Evolutionary conservation across 2,113 vertebrate genomes (phyloP).

Genomic region (Gallinago paraguaiae): DNA sequence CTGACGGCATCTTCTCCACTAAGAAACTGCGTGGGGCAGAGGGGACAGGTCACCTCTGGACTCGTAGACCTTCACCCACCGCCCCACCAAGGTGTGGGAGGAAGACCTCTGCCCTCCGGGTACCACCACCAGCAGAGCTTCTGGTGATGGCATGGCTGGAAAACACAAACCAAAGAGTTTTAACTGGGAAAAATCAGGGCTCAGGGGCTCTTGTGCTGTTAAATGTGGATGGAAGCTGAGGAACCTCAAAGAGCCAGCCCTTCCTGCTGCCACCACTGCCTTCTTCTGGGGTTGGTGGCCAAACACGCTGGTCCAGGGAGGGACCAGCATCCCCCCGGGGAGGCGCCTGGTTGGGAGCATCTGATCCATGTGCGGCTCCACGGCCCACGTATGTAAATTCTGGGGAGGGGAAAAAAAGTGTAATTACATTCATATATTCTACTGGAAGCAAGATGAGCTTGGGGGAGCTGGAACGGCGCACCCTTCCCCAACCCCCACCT

Average conservation of each 20-base stretch:
- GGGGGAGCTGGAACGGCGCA: not conserved
- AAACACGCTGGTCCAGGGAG: rapidly evolving
- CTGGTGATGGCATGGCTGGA: not conserved
- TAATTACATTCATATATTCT: not conserved
- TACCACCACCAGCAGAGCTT: not conserved
- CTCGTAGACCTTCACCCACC: not conserved
- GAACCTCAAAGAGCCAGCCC: not conserved
- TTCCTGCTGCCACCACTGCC: rapidly evolving
- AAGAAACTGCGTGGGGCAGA: not conserved
- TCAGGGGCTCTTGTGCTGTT: not conserved
- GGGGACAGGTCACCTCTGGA: not conserved
- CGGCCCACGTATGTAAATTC: not conserved
- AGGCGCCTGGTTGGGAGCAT: rapidly evolving
- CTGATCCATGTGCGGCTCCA: not conserved
- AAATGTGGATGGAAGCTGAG: not conserved
- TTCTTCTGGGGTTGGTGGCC: not conserved
- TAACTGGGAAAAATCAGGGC: not conserved
- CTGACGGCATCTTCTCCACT: not conserved
- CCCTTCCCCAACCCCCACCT: not conserved
- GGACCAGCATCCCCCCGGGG: not conserved
- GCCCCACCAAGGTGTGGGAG: not conserved
- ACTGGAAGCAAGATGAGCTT: not conserved
- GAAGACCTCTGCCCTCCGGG: not conserved
- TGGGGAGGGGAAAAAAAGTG: not conserved
- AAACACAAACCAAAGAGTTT: not conserved